A percentile compares a stretch with the other conserved stretches of the same genome.
Evolutionary conservation across 2,113 vertebrate genomes (phyloP).

Genomic region (Lophochroa leadbeateri): DNA sequence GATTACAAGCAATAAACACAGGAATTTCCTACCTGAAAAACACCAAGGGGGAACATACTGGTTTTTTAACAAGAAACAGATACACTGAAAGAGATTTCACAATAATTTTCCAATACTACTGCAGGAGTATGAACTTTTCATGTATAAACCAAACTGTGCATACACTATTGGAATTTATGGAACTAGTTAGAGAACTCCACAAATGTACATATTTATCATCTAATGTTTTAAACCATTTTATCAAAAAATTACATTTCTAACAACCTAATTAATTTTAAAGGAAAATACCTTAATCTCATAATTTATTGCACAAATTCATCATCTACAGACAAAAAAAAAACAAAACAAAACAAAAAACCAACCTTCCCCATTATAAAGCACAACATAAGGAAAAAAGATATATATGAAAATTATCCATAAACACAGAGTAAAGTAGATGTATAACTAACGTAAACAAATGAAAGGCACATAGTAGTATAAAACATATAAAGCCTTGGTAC

Average conservation of each 20-base stretch:
- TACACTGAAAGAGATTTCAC: neutral
- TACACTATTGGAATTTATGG: neutral
- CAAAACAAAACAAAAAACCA: too few relatives aligned
- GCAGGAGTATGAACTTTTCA: neutral
- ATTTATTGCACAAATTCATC: neutral
- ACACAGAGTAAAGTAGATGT: neutral
- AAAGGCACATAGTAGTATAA: neutral
- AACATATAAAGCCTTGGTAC: neutral
- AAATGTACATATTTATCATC: neutral
- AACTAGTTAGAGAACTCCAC: neutral
- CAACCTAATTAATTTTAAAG: neutral
- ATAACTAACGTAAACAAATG: neutral
- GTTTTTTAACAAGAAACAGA: neutral
- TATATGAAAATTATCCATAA: neutral
- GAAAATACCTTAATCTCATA: neutral
- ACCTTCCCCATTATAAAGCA: neutral
- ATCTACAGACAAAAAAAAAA: neutral
- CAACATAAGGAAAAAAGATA: neutral
- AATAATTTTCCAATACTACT: neutral
- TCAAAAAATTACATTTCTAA: neutral
- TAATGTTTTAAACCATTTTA: neutral
- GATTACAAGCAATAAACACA: neutral
- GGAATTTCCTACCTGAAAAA: neutral
- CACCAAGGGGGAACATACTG: neutral
- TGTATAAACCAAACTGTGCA: neutral